These are phyloP conservation scores for Ptychobarbus kaznakovi DNA, from an alignment of 2,797 vertebrate species.

Conservation along the genomic window DNA sequence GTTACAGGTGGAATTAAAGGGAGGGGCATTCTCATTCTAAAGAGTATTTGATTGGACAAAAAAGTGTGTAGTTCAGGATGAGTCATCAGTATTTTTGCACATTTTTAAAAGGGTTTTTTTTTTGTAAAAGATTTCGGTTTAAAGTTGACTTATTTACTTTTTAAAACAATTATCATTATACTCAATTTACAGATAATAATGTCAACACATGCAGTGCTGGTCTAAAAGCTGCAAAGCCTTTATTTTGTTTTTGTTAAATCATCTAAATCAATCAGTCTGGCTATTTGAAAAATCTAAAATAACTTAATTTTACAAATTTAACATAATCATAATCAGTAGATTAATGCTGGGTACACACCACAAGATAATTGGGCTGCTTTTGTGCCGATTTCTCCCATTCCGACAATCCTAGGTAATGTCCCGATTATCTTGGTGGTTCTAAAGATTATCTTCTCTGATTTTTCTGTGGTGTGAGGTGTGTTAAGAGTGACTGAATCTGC, in stretches of 20 bases:
- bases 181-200: too few species aligned
- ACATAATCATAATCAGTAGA: background rate
- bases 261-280: background rate
- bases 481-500: too few species aligned
- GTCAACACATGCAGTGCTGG: too few species aligned
- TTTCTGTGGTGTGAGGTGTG: too few species aligned
- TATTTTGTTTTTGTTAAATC: too few species aligned
- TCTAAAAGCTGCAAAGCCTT: background rate
- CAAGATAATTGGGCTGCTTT: too few species aligned
- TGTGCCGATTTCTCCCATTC: too few species aligned
- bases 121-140: background rate
- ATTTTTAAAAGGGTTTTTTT: background rate
- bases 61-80: background rate
- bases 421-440: too few species aligned
- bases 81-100: background rate
- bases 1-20: background rate
- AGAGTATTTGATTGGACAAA: background rate
- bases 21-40: background rate
- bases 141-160: too few species aligned
- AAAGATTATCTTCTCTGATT: too few species aligned
- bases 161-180: too few species aligned
- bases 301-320: background rate
- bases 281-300: background rate
- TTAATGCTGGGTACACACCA: background rate
- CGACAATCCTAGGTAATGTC: too few species aligned